phyloP scores from a whole-genome alignment of 2,888 invertebrate species.

The Hipparchia semele region DNA sequence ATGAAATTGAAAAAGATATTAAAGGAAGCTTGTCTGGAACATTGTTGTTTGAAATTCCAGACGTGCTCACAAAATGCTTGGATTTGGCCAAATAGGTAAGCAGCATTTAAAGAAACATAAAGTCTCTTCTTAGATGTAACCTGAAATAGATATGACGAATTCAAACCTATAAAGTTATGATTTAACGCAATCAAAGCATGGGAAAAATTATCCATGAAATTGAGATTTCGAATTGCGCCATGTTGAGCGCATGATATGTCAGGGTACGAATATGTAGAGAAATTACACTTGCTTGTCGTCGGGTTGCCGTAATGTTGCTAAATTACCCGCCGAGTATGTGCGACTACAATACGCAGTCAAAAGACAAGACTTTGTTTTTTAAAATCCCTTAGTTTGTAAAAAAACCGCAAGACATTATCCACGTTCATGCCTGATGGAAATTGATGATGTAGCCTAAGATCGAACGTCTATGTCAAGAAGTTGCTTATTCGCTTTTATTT shows the following conservation, averaged over 20 bases:
- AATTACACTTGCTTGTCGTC: conserved; percentile 26
- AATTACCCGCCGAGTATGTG: conserved; percentile 29
- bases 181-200: conserved; percentile 10
- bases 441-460: no score
- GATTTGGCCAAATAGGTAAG: no score
- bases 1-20: no score
- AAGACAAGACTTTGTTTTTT: not conserved
- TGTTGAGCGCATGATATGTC: conserved; percentile 16
- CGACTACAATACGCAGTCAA: conserved; percentile 9
- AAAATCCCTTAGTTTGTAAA: no score
- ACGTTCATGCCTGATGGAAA: no score
- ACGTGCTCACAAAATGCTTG: not conserved
- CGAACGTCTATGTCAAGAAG: no score
- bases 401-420: no score
- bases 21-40: no score
- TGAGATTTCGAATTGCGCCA: conserved; percentile 22
- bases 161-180: not conserved
- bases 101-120: not conserved
- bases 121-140: not conserved
- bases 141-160: not conserved
- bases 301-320: conserved; percentile 33
- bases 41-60: no score
- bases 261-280: conserved; percentile 21
- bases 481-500: no score
- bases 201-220: conserved; percentile 26